Evolutionary conservation across 2,797 vertebrate genomes (phyloP), one percentile per base, ranked within the genome.

Genomic region (Chaetodon trifasciatus): DNA sequence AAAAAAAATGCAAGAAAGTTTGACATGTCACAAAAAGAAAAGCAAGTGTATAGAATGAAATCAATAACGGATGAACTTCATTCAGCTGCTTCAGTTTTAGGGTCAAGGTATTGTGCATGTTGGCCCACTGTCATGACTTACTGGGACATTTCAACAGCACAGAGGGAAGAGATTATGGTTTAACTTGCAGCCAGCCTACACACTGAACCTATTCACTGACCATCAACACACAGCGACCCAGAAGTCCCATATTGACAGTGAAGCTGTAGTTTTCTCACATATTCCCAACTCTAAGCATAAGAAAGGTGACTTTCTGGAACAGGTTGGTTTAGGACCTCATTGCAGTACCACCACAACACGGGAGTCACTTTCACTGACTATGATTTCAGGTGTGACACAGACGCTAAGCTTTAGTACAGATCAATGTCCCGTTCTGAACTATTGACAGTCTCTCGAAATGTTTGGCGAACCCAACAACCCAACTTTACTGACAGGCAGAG

Each of bases 1-100:
- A 3, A 32, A 32, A 32, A 3, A 32, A 4, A 4, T n/a, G n/a
- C n/a, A 32, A 32, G 21, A 53, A 24, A 65, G 28, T 64, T 28
- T 39, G 44, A 71, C 23, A 52, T 40, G 57, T 42, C 24, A 61
- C 4, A 62, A 9, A 23, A 0, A 8, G 49, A 64, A 47, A 63
- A 24, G 23, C 46, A 53, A 19, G 13, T 11, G 19, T 66, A 53
- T 58, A 66, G 52, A 69, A 53, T n/a, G 42, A 58, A 32, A 57
- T 8, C 4, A 57, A 57, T 57, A 2, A 56, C 16, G 40, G 50
- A 40, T 65, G 7, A 12, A 52, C 44, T 53, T 21, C 9, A 62
- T 37, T 44, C 37, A 62, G 9, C 47, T 53, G 35, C 15, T 2
- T 55, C 23, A 55, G 23, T 28, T 12, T 37, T 35, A 37, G 17